A percentile compares a stretch with the other conserved stretches of the same genome.
Conservation (phyloP, 1,140 invertebrate genomes). For the Saccostrea glomerata region DNA sequence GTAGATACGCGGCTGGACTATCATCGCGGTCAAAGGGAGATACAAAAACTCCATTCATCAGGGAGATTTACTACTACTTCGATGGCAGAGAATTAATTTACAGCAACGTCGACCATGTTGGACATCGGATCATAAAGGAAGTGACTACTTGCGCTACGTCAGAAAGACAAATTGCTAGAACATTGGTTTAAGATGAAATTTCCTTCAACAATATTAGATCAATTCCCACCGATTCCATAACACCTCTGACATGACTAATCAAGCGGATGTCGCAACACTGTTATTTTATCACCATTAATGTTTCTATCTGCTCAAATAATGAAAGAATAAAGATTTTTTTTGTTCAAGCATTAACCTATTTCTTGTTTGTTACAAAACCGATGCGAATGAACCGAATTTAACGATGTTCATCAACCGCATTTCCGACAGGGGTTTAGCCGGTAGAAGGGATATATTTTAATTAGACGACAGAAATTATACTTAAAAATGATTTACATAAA, state of each 20-base stretch:
- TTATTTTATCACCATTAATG: constrained; percentile 22
- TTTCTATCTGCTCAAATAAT: neutral
- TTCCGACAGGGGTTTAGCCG: neutral
- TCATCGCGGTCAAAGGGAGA: neutral
- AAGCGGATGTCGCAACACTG: constrained; percentile 8
- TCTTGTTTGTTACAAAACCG: neutral
- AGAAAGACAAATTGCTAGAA: constrained; percentile 27
- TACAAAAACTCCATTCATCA: constrained; percentile 17
- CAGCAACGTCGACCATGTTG: neutral
- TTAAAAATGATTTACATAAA: constrained; percentile 12
- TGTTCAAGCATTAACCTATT: constrained; percentile 27
- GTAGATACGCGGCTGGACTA: neutral
- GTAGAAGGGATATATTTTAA: neutral
- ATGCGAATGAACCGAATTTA: neutral
- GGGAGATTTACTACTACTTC: neutral
- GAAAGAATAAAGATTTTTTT: neutral
- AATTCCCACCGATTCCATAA: constrained; percentile 1
- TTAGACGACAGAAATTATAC: neutral
- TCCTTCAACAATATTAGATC: constrained; percentile 34
- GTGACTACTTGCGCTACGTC: constrained; percentile 5
- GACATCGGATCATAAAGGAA: neutral
- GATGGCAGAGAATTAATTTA: constrained; percentile 6
- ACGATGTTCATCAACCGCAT: neutral
- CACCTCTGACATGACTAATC: constrained; percentile 30
- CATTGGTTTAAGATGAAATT: constrained; percentile 37